A percentile compares a stretch with the other conserved stretches of the same genome.
Evolutionary conservation across 2,113 vertebrate genomes (phyloP).

Genomic region (Excalfactoria chinensis): DNA sequence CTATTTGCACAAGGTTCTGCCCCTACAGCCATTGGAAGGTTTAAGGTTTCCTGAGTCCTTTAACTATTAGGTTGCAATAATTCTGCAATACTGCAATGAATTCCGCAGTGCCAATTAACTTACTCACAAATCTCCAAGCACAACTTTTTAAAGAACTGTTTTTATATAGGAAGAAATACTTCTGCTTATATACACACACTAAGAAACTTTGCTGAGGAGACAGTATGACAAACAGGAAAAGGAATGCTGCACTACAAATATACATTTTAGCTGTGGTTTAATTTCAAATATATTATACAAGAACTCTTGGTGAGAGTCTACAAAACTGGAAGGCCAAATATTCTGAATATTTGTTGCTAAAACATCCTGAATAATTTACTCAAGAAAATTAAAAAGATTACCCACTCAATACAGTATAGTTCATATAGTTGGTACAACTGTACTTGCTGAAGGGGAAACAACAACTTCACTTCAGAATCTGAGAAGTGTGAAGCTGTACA

Average conservation of each 20-base stretch:
- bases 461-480: not conserved
- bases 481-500: not conserved
- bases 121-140: not conserved
- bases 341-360: not conserved
- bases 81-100: not conserved
- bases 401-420: not conserved
- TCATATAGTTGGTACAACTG: not conserved
- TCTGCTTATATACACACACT: not conserved
- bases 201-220: not conserved
- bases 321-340: not conserved
- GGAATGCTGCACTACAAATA: not conserved
- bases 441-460: not conserved
- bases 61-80: not conserved
- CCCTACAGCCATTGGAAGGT: not conserved
- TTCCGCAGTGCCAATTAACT: not conserved
- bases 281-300: not conserved
- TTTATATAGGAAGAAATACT: not conserved
- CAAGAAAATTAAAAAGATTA: not conserved
- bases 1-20: constrained; percentile 47
- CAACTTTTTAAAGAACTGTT: not conserved
- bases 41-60: constrained; percentile 9
- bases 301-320: not conserved
- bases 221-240: not conserved
- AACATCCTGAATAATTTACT: not conserved
- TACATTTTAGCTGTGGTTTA: not conserved